Conservation (phyloP, 92 coral and sea anemone species). For the Palythoa heliodiscus region DNA sequence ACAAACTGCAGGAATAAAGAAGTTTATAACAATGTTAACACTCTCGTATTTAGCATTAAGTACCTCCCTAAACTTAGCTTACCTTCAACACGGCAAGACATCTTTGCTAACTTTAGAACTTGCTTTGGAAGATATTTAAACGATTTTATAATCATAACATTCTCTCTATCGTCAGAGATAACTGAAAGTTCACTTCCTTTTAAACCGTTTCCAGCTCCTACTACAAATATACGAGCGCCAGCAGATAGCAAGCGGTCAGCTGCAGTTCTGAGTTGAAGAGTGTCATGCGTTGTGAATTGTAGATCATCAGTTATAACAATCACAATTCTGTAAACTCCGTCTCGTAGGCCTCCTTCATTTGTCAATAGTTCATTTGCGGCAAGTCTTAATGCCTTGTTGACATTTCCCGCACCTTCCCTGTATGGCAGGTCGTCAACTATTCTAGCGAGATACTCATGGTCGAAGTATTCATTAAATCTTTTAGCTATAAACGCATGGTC, state of each 20-base stretch:
- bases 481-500: constrained; percentile 52
- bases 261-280: constrained; percentile 51
- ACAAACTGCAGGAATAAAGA: too few species aligned
- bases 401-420: constrained; percentile 56
- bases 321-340: constrained; percentile 67
- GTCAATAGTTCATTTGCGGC: constrained; percentile 54
- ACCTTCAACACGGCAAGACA: constrained; percentile 23
- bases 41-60: not conserved
- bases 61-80: not conserved
- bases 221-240: constrained; percentile 65
- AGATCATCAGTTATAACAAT: constrained; percentile 63
- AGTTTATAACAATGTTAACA: too few species aligned
- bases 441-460: constrained; percentile 49
- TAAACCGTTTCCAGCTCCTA: constrained; percentile 52
- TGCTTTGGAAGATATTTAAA: constrained; percentile 23
- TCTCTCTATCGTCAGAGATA: not conserved
- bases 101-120: not conserved
- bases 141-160: constrained; percentile 5
- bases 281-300: constrained; percentile 50
- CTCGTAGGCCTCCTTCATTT: constrained; percentile 52
- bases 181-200: not conserved
- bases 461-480: constrained; percentile 47
- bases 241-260: constrained; percentile 59
- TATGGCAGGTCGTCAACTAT: constrained; percentile 61
- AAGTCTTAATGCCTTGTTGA: constrained; percentile 58